phyloP scores from a whole-genome alignment of 2,797 vertebrate species.

The Tinamus major region DNA sequence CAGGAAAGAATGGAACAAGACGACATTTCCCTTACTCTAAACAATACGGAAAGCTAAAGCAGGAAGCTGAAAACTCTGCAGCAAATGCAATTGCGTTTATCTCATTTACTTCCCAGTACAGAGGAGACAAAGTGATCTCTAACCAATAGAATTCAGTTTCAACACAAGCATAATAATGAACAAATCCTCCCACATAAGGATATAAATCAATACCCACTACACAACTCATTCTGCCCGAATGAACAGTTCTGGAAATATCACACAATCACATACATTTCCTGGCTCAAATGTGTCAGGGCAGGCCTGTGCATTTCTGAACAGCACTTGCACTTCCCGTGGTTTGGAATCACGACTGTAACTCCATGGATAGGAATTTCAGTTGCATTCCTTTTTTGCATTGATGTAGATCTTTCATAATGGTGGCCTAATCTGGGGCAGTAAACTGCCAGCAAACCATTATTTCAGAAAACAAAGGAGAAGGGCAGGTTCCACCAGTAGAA shows the following conservation, averaged over 20 bases:
- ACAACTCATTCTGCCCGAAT: not conserved
- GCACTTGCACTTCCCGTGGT: rapidly evolving
- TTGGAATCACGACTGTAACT: not conserved
- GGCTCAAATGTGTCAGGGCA: not conserved
- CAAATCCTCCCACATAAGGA: not conserved
- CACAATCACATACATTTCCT: not conserved
- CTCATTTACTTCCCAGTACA: not conserved
- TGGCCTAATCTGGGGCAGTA: not conserved
- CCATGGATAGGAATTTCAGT: not conserved
- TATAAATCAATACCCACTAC: slow-evolving; percentile 25
- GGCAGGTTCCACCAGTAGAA: not conserved
- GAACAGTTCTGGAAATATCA: slow-evolving; percentile 1
- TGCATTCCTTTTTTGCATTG: not conserved
- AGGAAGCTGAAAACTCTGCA: not conserved
- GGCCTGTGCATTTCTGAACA: not conserved
- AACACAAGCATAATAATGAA: not conserved
- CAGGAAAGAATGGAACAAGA: not conserved
- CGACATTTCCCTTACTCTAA: not conserved
- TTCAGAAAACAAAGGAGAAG: slow-evolving; percentile 10
- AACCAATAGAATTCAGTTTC: slow-evolving; percentile 17
- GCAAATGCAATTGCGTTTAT: not conserved
- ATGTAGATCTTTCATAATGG: not conserved
- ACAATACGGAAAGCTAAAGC: not conserved
- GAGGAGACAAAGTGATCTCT: not conserved
- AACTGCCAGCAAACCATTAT: not conserved